Conservation (phyloP, 2,888 invertebrate species). For the Andrena minutula region DNA sequence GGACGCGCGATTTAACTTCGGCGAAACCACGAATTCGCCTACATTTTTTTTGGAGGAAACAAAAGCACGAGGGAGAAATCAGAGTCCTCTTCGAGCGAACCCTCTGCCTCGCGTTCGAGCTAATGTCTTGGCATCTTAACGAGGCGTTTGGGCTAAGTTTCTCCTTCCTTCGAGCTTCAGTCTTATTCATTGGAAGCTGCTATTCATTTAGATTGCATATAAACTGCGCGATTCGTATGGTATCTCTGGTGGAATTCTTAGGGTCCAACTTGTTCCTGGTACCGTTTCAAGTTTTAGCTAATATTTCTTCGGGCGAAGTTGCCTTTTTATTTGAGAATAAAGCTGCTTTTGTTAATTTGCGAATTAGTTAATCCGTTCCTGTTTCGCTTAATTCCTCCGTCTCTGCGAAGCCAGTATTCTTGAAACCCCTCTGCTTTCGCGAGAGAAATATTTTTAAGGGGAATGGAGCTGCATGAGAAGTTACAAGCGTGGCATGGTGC, state of each 20-base stretch:
- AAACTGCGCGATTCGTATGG: too few species aligned
- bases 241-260: too few species aligned
- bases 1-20: conserved; percentile 59
- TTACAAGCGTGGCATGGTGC: conserved; percentile 30
- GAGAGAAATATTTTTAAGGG: too few species aligned
- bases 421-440: too few species aligned
- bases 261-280: too few species aligned
- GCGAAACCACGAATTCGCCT: conserved; percentile 39
- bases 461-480: conserved; percentile 18
- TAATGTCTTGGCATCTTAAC: conserved; percentile 40
- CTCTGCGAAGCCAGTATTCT: too few species aligned
- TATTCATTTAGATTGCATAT: not conserved
- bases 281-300: too few species aligned
- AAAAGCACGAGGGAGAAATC: conserved; percentile 9
- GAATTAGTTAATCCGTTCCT: too few species aligned
- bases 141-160: not conserved
- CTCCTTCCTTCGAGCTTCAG: not conserved
- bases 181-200: not conserved
- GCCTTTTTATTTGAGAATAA: too few species aligned
- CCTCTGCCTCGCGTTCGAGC: conserved; percentile 13
- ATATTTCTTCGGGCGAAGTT: too few species aligned
- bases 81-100: not conserved
- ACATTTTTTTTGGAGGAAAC: not conserved
- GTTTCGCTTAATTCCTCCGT: too few species aligned
- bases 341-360: too few species aligned